Evolutionary conservation across 1,140 invertebrate species (phyloP).

Genomic region (Pseudomyrmex flavicornis): DNA sequence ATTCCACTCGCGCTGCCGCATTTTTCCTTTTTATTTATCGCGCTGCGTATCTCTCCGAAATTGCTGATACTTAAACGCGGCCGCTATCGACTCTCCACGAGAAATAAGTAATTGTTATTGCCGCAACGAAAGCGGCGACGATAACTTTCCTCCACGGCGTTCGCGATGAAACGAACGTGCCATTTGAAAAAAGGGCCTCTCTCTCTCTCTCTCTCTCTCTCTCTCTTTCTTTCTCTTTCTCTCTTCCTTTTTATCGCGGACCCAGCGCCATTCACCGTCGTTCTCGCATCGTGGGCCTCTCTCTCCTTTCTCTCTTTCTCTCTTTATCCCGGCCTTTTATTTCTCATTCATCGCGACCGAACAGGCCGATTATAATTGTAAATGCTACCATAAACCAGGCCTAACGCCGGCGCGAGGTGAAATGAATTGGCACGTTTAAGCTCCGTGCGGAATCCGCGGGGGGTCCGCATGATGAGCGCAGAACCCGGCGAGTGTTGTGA

Average conservation of each 20-base stretch:
- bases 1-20: background rate
- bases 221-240: too few species aligned
- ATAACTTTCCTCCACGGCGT: slow-evolving; percentile 37
- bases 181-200: slow-evolving; percentile 24
- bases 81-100: slow-evolving; percentile 41
- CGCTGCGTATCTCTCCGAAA: slow-evolving; percentile 33
- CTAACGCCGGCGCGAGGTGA: slow-evolving; percentile 68
- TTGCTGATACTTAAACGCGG: slow-evolving; percentile 45
- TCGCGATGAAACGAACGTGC: slow-evolving; percentile 60
- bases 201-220: too few species aligned
- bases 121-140: slow-evolving; percentile 48
- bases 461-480: slow-evolving; percentile 70
- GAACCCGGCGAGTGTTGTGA: slow-evolving; percentile 74
- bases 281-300: slow-evolving; percentile 40
- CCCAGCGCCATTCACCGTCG: slow-evolving; percentile 1
- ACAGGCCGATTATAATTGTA: slow-evolving; percentile 82
- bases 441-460: slow-evolving; percentile 75
- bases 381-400: slow-evolving; percentile 82
- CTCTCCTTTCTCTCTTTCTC: slow-evolving; percentile 19
- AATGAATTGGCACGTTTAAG: slow-evolving; percentile 76
- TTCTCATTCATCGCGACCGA: slow-evolving; percentile 67
- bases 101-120: slow-evolving; percentile 50
- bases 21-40: slow-evolving; percentile 33
- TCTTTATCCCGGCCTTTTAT: slow-evolving; percentile 10
- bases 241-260: background rate